Conservation (phyloP, 2,113 vertebrate genomes). For the Bettongia penicillata region DNA sequence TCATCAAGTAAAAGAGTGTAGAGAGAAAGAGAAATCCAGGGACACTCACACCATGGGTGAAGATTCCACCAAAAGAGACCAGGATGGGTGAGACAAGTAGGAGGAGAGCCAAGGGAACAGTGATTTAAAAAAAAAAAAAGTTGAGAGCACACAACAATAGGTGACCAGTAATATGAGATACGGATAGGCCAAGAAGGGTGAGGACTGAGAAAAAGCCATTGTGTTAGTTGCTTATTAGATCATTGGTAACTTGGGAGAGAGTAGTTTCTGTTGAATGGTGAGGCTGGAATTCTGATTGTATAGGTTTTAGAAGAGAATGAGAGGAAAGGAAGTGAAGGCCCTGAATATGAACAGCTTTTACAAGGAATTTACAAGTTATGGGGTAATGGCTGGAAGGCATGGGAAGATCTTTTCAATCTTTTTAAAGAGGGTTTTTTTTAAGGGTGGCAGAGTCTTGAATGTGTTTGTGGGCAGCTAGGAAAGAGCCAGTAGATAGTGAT, state of each 20-base stretch:
- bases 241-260: background rate
- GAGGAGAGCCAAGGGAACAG: background rate
- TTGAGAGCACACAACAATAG: background rate
- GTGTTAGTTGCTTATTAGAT: background rate
- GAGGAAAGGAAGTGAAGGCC: background rate
- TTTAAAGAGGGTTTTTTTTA: background rate
- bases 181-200: background rate
- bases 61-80: background rate
- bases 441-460: too few relatives aligned
- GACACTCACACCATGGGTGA: background rate
- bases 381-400: background rate
- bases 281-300: background rate
- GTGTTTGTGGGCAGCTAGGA: too few relatives aligned
- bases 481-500: background rate
- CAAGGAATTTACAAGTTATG: background rate
- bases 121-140: background rate
- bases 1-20: background rate
- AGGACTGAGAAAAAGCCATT: background rate
- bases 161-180: background rate
- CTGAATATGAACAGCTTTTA: background rate
- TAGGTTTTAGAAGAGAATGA: background rate
- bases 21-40: background rate
- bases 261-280: background rate
- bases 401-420: background rate
- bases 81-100: background rate